phyloP scores from a whole-genome alignment of 2,113 vertebrate species.

The Nesospiza acunhae region DNA sequence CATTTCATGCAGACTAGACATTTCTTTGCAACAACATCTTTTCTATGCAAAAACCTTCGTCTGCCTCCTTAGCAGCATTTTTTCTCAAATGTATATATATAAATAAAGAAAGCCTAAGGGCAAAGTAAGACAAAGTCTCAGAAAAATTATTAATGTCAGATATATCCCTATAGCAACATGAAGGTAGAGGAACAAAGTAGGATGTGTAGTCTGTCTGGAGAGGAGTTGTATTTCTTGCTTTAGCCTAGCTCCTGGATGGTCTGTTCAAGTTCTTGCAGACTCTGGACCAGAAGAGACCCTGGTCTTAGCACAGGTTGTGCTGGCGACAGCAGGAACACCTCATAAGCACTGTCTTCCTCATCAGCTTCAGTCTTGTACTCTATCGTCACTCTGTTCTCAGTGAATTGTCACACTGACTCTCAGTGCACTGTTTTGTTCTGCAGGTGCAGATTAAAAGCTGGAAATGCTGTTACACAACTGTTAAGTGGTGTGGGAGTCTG shows the following conservation, averaged over 20 bases:
- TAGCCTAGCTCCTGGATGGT: background rate
- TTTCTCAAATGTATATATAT: background rate
- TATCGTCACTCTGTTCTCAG: rapidly evolving
- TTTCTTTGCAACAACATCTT: background rate
- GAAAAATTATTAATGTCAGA: background rate
- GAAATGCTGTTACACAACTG: rapidly evolving
- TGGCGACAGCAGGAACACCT: background rate
- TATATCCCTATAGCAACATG: background rate
- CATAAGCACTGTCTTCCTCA: rapidly evolving
- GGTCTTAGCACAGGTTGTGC: background rate
- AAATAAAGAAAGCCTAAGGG: background rate
- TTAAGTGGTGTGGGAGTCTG: background rate
- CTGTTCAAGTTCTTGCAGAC: background rate
- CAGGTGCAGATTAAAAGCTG: background rate
- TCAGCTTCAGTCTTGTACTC: background rate
- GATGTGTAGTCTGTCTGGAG: background rate
- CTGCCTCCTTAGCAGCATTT: background rate
- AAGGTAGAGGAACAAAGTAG: background rate
- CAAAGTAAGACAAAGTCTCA: background rate
- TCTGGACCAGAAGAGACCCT: background rate
- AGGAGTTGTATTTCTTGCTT: background rate
- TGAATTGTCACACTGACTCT: background rate
- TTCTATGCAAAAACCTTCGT: background rate
- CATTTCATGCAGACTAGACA: background rate
- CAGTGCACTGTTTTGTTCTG: background rate